Base-by-base conservation (phyloP, 1,140 invertebrate genomes). In the Grapholita molesta region DNA sequence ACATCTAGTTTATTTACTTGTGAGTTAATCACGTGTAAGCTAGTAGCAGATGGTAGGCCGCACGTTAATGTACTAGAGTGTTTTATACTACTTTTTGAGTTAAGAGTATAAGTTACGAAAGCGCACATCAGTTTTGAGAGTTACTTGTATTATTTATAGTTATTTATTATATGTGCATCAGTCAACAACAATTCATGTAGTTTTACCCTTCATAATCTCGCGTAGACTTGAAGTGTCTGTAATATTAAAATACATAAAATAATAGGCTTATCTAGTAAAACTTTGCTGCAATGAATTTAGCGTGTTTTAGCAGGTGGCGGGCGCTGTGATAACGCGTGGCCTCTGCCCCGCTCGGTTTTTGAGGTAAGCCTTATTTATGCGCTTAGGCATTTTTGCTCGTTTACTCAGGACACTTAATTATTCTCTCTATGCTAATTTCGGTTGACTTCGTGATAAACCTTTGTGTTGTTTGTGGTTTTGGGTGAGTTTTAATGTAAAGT, bases 361-460 rank as follows among this genome's bases (percentile, higher is more conserved):
- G 79, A 79, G 77, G 83, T 85, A 82, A 82, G 70, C 79, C 79
- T 85, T 80, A 82, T 83, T 85, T 82, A 83, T 78, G 78, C 70
- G 74, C 73, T 72, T 70, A 73, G 25, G 48, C 48, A 55, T 64
- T 72, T 69, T 64, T 66, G 55, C 70, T 68, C 38, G 73, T 72
- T 75, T 71, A 75, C 76, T 77, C 65, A 53, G 72, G 71, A 69
- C 70, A 61, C 24, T 76, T 68, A 55, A n/a, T 57, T 48, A 52
- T 74, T 78, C 76, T 76, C 76, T 77, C 74, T 70, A 53, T 70
- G 75, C 67, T 65, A 48, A 48, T 64, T 48, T 67, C 35, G 42
- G 42, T 48, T 21, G 18, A 21, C 15, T 18, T 21, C 42, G 18
- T 48, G 42, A 48, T 48, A 21, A 48, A 64, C 55, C 38, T 66